Base-by-base conservation (phyloP, 1,140 invertebrate species). In the Tetranychus cinnabarinus region DNA sequence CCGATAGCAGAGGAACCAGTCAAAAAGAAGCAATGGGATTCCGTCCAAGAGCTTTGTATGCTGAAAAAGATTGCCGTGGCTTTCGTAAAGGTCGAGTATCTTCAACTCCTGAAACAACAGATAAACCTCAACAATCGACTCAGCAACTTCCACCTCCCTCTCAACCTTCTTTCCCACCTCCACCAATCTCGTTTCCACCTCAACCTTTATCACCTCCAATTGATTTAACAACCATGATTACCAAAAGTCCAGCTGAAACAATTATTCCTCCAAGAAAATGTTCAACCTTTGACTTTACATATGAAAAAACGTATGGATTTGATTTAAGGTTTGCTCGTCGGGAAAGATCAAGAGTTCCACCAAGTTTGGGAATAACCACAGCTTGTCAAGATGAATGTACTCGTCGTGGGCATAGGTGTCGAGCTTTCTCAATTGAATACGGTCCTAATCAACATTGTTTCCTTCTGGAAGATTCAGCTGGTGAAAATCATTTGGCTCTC, bases 371-470 rank as follows among this genome's bases (percentile, higher is more conserved):
- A 15, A 69, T 77, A 46, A 72, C 73, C 10, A 70, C 67, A 31
- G 71, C 75, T 46, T 76, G 75, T 60, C 65, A 76, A 35, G 65
- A 69, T 36, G 72, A 76, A 62, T 77, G 75, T 64, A 70, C 73
- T 45, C 69, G 72, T 36, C 63, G 70, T 15, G 67, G 73, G 36
- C 69, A 70, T n/a, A 63, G 70, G 12, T 77, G 76, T 63, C 59
- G 71, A 13, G 72, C 73, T 15, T 71, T 77, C 45, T 67, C 72
- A 3, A 63, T 77, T 5, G 72, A 76, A 61, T 73, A 72, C 52
- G 67, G 69, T 0, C 57, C 37, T n/a, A 65, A 67, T 15, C 71
- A 75, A 59, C 58, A 72, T 13, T 77, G 75, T 61, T 76, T 70
- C 64, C 69, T 71, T 52, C 61, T 77, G 1, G 71, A 75, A 58